Conservation (phyloP, 2,888 invertebrate species). For the Aspidiotus rigidus region DNA sequence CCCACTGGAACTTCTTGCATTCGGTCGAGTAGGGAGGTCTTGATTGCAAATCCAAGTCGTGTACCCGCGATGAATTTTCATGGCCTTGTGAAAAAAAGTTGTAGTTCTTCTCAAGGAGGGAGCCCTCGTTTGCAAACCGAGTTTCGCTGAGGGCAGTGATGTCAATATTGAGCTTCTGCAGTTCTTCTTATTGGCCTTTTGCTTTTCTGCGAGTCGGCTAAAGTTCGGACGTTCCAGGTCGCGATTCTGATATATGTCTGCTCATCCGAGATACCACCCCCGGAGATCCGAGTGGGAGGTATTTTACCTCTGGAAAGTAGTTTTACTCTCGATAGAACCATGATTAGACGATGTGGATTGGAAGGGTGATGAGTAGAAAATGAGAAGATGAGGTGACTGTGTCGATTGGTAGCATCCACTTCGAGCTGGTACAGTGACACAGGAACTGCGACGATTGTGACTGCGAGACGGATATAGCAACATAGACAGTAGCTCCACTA, state of each 20-base stretch:
- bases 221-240: not conserved
- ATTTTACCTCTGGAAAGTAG: not conserved
- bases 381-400: not conserved
- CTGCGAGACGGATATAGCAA: not conserved
- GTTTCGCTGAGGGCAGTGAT: not conserved
- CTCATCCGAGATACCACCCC: not conserved
- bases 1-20: too few species aligned
- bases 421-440: not conserved
- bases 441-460: not conserved
- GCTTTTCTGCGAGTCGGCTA: not conserved
- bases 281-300: not conserved
- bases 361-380: not conserved
- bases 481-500: too few species aligned
- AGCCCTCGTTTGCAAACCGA: not conserved
- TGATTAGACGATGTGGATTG: not conserved
- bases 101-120: not conserved
- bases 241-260: not conserved
- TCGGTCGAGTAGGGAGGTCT: too few species aligned
- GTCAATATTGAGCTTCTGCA: constrained; percentile 2
- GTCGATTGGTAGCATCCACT: not conserved
- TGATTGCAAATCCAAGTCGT: not conserved
- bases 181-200: not conserved
- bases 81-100: not conserved
- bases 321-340: not conserved
- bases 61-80: not conserved